phyloP scores from a whole-genome alignment of 1,140 invertebrate species.

The Portunus trituberculatus region DNA sequence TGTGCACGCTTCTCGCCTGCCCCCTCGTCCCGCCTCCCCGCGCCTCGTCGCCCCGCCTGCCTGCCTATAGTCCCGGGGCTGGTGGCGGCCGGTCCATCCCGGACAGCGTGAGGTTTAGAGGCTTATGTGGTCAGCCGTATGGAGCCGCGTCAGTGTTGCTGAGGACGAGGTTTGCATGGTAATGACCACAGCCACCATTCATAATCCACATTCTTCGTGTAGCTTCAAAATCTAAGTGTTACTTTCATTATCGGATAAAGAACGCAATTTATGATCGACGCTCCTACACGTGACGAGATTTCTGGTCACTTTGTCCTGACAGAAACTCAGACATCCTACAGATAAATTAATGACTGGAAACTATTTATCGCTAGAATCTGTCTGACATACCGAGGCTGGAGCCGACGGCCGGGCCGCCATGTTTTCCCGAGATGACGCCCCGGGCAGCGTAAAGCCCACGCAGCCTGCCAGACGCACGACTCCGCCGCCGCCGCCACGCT shows the following conservation, averaged over 20 bases:
- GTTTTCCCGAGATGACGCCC: slow-evolving; percentile 71
- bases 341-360: slow-evolving; percentile 65
- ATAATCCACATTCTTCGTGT: slow-evolving; percentile 58
- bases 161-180: slow-evolving; percentile 58
- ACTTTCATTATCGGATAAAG: neutral
- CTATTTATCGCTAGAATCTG: slow-evolving; percentile 73
- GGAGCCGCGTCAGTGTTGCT: slow-evolving; percentile 47
- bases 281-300: neutral
- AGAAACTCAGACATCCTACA: slow-evolving; percentile 38
- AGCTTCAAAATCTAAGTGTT: slow-evolving; percentile 15
- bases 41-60: neutral
- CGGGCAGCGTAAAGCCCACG: slow-evolving; percentile 66
- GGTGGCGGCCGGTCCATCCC: neutral
- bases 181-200: slow-evolving; percentile 62
- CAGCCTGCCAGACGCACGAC: slow-evolving; percentile 67
- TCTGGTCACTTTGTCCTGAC: neutral
- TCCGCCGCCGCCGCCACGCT: neutral
- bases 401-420: slow-evolving; percentile 72
- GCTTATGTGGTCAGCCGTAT: slow-evolving; percentile 52
- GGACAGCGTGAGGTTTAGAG: neutral
- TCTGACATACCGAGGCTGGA: slow-evolving; percentile 63
- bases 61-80: neutral
- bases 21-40: neutral
- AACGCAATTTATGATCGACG: neutral
- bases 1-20: neutral